phyloP scores from a whole-genome alignment of 2,797 vertebrate species.

The Salarias fasciatus region DNA sequence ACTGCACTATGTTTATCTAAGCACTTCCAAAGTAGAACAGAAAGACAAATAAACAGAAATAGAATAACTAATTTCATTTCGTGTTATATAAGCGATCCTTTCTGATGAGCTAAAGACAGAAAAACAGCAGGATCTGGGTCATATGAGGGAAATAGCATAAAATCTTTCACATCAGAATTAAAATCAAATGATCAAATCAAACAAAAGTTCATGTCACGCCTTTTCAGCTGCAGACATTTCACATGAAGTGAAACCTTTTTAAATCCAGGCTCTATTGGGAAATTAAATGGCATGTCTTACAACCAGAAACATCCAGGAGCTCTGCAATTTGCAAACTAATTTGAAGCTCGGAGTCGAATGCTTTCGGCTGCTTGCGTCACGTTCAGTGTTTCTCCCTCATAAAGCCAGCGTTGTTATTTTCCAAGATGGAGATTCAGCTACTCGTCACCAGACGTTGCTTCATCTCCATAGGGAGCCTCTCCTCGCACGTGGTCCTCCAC shows the following conservation, averaged over 20 bases:
- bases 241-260: constrained; percentile 33
- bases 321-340: constrained; percentile 50
- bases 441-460: constrained; percentile 3
- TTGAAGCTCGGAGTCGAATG: constrained; percentile 38
- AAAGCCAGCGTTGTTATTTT: constrained; percentile 10
- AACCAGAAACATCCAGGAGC: constrained; percentile 32
- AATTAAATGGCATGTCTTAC: constrained; percentile 36
- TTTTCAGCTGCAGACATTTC: constrained; percentile 8
- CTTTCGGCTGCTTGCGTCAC: constrained; percentile 5
- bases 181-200: neutral
- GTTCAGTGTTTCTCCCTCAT: constrained; percentile 2
- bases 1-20: constrained; percentile 18
- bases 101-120: constrained; percentile 8
- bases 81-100: constrained; percentile 29
- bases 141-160: neutral
- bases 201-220: constrained; percentile 10
- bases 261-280: constrained; percentile 3
- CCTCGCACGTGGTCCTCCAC: neutral
- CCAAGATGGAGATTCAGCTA: constrained; percentile 9
- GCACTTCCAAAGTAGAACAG: constrained; percentile 19
- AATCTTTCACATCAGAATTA: too few relatives aligned
- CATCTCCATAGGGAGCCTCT: constrained; percentile 17
- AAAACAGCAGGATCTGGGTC: constrained; percentile 7
- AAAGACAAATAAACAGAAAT: neutral
- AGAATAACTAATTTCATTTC: constrained; percentile 21